Base-by-base conservation (phyloP, 2,797 vertebrate genomes). In the Bradypus variegatus region DNA sequence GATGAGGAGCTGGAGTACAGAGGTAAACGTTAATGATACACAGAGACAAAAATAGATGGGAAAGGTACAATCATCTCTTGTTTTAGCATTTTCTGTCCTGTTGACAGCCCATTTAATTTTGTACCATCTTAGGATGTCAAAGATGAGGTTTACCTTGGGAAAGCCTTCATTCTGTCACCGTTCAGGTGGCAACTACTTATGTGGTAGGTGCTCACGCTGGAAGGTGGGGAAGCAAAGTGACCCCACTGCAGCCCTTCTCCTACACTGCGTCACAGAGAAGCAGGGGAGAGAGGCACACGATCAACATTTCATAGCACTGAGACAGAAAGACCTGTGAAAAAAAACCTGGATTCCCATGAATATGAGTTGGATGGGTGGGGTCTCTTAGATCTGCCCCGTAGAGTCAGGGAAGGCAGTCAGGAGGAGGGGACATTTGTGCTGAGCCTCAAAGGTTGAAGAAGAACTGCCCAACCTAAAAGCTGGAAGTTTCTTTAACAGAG, bases 1-100 rank as follows among this genome's bases (percentile, higher is more conserved):
- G 36, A 45, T 0, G 0, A 31, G 12, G 64, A 53, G 23, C 9
- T 19, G 33, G 75, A 78, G 53, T 23, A 8, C 48, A 21, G 45
- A 14, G 13, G 21, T 48, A 79, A 78, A 48, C 21, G 48, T 55
- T 15, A 55, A 72, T 58, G 77, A 83, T 2, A 5, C 65, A 11
- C 36, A 86, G 62, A 82, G 85, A 80, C 89, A 90, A 87, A 93
- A 90, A 92, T 64, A 93, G 80, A 73, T 21, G 31, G 27, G 53
- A 36, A 65, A 86, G 31, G 3, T 21, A 80, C 38, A 75, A 9
- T 23, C 36, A 25, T 77, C 79, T 88, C 72, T 90, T 4, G 0
- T 48, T 76, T 76, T 36, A 55, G 76, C 55, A 58, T 84, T 81
- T 85, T 88, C 89, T 81, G 76, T 19, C 75, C 53, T 29, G 65